Conservation (phyloP, 2,888 invertebrate genomes). For the Meiosimyza decipiens region DNA sequence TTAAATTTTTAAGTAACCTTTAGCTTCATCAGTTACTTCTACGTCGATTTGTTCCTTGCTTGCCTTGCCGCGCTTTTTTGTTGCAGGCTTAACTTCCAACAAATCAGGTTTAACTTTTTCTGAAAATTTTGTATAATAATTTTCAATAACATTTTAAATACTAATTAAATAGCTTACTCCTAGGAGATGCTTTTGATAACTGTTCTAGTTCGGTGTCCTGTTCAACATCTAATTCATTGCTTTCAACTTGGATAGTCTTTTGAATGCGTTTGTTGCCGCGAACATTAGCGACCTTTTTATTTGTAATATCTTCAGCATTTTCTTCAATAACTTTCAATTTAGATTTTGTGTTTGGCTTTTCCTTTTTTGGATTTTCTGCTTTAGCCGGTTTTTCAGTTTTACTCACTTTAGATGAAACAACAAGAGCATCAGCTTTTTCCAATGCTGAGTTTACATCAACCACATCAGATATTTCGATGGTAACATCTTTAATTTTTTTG, state of each 20-base stretch:
- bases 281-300: slow-evolving; percentile 38
- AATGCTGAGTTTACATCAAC: too few species aligned
- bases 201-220: slow-evolving; percentile 33
- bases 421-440: too few species aligned
- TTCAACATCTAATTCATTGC: slow-evolving; percentile 3
- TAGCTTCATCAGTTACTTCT: slow-evolving; percentile 11
- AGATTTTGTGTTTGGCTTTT: slow-evolving; percentile 19
- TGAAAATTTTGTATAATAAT: too few species aligned
- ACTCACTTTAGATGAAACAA: too few species aligned
- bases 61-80: slow-evolving; percentile 42
- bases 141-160: too few species aligned
- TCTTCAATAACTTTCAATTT: background rate
- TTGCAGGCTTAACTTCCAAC: slow-evolving; percentile 30
- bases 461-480: too few species aligned
- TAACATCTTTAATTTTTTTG: slow-evolving; percentile 10
- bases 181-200: too few species aligned
- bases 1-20: background rate
- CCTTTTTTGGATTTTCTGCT: slow-evolving; percentile 34
- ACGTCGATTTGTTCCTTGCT: slow-evolving; percentile 37
- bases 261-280: background rate
- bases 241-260: background rate
- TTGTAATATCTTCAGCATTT: slow-evolving; percentile 27
- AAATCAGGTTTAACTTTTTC: slow-evolving; percentile 14
- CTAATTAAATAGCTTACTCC: too few species aligned
- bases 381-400: background rate